These are phyloP conservation scores for Apodemia zela DNA, from an alignment of 2,888 invertebrate species.

Conservation along the genomic window DNA sequence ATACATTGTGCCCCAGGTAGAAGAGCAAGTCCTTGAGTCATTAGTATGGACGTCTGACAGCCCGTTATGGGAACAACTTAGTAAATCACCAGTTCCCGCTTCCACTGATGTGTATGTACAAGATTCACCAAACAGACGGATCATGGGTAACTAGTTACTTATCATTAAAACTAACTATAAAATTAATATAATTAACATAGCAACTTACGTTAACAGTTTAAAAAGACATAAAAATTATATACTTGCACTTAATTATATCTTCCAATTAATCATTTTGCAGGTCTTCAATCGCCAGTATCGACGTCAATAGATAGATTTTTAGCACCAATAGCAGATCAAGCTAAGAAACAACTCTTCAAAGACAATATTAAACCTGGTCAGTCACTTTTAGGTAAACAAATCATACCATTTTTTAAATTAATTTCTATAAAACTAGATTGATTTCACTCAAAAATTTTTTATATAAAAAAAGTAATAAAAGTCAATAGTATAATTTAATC, in stretches of 20 bases:
- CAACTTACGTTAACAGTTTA: too few species aligned
- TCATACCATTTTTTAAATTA: not conserved
- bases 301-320: conserved; percentile 83
- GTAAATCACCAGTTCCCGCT: conserved; percentile 52
- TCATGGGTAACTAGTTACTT: conserved; percentile 29
- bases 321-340: conserved; percentile 79
- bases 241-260: too few species aligned
- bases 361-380: conserved; percentile 80
- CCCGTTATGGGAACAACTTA: conserved; percentile 91
- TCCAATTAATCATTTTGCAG: conserved; percentile 32
- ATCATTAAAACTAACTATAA: not conserved
- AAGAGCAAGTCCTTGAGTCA: conserved; percentile 95
- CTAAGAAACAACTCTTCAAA: conserved; percentile 75
- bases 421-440: not conserved
- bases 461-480: too few species aligned
- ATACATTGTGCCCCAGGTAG: conserved; percentile 83
- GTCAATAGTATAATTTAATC: too few species aligned
- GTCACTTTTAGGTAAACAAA: conserved; percentile 65
- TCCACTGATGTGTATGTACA: conserved; percentile 60
- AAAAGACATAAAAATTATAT: too few species aligned
- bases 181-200: not conserved
- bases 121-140: conserved; percentile 54
- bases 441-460: too few species aligned
- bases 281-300: conserved; percentile 78
- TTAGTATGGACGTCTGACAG: conserved; percentile 94